Evolutionary conservation across 2,797 vertebrate genomes (phyloP), one percentile per base, ranked within the genome.

Genomic region (Manis javanica): DNA sequence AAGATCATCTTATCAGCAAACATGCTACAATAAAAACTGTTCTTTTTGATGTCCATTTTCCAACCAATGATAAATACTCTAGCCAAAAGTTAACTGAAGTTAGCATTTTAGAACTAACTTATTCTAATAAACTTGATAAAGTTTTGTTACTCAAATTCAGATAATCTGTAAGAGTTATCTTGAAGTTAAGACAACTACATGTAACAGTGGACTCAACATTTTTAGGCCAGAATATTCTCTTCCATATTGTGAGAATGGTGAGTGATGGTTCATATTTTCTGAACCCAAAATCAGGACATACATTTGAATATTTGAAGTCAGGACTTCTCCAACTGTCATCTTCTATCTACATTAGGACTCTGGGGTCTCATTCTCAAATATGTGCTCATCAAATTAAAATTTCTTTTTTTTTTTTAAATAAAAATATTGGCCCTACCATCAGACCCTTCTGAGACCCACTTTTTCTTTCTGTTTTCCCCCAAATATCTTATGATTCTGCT

Each of bases 231-330:
- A 78, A 13, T 16, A 51, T 57, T 69, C n/a, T 86, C 31, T 82
- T 85, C 49, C 7, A 13, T 74, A 1, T 37, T n/a, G 16, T 59
- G 46, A 72, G 34, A 4, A 59, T n/a, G n/a, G 16, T 71, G 74
- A 68, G 42, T 12, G 46, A 46, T 46, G 46, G 46, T 46, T 46
- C 31, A 0, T 84, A 21, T 87, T 74, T 94, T 84, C 46, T 64
- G 39, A 87, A 21, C 63, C 63, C 49, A 46, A 95, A 69, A 31
- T 69, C 71, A n/a, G 34, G 26, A 57, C 57, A 7, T 51, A 1
- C 13, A 4, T 85, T 88, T 57, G 26, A 81, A 29, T 90, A 78
- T 72, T 42, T 96, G 87, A 89, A 91, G 57, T 77, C 57, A 34
- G 63, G 55, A 68, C 11, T 66, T 82, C n/a, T 87, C 26, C 29